Conservation (phyloP, 1,140 invertebrate genomes). For the Dendrolimus punctatus region DNA sequence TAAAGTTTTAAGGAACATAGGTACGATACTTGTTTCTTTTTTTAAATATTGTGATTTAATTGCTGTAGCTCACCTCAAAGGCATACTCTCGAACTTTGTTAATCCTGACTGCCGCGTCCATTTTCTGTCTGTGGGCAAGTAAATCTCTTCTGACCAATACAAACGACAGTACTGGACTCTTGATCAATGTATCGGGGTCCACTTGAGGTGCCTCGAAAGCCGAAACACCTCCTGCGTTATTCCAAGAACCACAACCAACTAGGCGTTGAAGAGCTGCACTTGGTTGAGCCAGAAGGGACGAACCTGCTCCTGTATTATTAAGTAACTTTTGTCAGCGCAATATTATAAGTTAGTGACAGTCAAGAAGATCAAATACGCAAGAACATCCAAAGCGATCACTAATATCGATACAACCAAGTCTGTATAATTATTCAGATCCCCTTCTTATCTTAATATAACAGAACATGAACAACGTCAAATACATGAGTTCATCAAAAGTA, state of each 20-base stretch:
- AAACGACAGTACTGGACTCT: conserved; percentile 51
- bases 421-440: no score
- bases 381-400: no score
- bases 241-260: conserved; percentile 57
- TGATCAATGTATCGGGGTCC: conserved; percentile 36
- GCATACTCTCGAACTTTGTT: conserved; percentile 61
- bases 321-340: no score
- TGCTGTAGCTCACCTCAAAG: conserved; percentile 44
- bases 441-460: no score
- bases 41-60: not conserved
- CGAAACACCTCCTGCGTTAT: conserved; percentile 31
- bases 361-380: no score
- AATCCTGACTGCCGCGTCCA: conserved; percentile 55
- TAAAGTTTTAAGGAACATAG: no score
- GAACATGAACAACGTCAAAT: no score
- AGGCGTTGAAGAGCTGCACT: conserved; percentile 84
- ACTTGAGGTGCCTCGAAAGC: conserved; percentile 44
- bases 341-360: not conserved
- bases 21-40: no score
- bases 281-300: conserved; percentile 87
- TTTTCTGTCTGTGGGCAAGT: conserved; percentile 41
- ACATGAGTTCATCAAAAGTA: no score
- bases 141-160: conserved; percentile 47
- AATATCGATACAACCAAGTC: no score
- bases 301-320: conserved; percentile 59